These are phyloP conservation scores for Tubulanus polymorphus DNA, from an alignment of 2,888 invertebrate species.

Conservation along the genomic window DNA sequence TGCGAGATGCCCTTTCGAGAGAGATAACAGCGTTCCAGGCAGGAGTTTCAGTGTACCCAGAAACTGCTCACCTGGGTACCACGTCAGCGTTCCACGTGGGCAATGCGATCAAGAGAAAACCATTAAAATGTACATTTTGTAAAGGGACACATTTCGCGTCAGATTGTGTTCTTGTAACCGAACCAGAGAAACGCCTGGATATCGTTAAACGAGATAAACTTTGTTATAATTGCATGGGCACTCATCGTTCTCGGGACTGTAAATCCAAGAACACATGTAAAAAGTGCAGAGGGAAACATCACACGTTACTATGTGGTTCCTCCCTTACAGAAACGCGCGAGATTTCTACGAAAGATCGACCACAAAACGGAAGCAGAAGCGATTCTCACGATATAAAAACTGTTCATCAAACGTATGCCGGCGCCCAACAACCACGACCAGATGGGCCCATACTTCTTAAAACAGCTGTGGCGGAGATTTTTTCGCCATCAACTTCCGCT, in stretches of 20 bases:
- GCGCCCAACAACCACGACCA: too few relatives aligned
- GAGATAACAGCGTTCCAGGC: too few relatives aligned
- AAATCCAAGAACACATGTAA: constrained; percentile 4
- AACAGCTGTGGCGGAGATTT: too few relatives aligned
- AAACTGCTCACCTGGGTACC: too few relatives aligned
- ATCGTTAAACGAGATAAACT: not conserved
- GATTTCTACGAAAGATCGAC: too few relatives aligned
- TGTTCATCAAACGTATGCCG: too few relatives aligned
- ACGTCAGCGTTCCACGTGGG: too few relatives aligned
- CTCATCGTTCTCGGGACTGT: constrained; percentile 5
- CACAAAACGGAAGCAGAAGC: too few relatives aligned
- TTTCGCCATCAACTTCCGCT: constrained; percentile 9
- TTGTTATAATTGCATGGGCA: constrained; percentile 11
- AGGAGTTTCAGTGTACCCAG: too few relatives aligned
- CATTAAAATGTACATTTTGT: constrained; percentile 2
- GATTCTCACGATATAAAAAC: too few relatives aligned
- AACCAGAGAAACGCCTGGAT: not conserved
- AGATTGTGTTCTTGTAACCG: not conserved
- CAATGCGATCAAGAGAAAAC: too few relatives aligned
- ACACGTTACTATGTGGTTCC: constrained; percentile 2
- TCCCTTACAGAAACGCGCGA: too few relatives aligned
- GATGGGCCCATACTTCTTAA: constrained; percentile 16
- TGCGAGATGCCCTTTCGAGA: not conserved
- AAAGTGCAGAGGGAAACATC: constrained; percentile 6
- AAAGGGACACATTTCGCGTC: not conserved